Evolutionary conservation across 2,797 vertebrate genomes (phyloP), one percentile per base, ranked within the genome.

Genomic region (Alosa sapidissima): DNA sequence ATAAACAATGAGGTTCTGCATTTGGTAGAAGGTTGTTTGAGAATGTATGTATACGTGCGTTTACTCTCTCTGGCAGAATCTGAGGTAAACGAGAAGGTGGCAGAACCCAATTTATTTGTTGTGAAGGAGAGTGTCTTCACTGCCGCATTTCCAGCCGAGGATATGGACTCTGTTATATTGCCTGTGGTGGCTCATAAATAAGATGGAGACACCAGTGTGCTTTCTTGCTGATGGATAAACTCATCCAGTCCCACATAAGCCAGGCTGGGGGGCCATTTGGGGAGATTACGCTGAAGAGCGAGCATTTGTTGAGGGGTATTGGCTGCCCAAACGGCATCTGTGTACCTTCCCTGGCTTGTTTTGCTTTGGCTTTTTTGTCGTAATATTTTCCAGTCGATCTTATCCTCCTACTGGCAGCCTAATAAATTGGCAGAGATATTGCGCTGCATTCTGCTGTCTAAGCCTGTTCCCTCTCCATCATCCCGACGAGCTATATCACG

Each of bases 391-490:
- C 72, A 78, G 72, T 78, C 72, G 5, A 78, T 78, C 72, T 78
- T 78, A 41, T 78, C 72, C 41, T 78, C 72, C 36, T 47, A 41
- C 72, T 41, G 41, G 72, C 41, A 78, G 72, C 72, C 36, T 78
- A 78, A 78, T 78, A 78, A 78, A 78, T 78, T 78, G 72, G 72
- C 41, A 78, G 72, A 78, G 72, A 78, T 78, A 78, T 78, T 78
- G 72, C 41, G 14, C 72, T 21, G 72, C 72, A 78, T 78, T 78
- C 72, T 78, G 72, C 72, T 78, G 72, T 78, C 72, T 78, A 47
- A 78, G 72, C 72, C 72, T 47, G 72, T 78, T 78, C 36, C 58
- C 72, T 78, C 72, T 78, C 72, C 41, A 78, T 78, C 72, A 78
- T 78, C 16, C 72, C 36, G 72, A 78, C 72, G 47, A 78, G 72